A percentile compares a stretch with the other conserved stretches of the same genome.
Conservation (phyloP, 2,888 invertebrate genomes). For the Phortica okadai region DNA sequence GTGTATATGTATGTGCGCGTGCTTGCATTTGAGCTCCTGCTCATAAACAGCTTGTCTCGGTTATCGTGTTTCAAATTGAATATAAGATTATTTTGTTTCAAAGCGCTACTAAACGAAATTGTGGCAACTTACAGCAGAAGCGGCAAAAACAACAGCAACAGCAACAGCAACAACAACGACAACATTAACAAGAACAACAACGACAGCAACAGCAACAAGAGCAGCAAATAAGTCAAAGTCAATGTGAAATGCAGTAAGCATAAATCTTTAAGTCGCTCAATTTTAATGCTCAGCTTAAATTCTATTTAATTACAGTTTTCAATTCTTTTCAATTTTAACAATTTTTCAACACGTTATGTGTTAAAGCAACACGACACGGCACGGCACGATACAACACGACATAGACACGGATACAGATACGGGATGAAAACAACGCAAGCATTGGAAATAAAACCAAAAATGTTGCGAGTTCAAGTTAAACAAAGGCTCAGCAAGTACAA, state of each 20-base stretch:
- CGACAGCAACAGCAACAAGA: not conserved
- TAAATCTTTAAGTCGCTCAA: slow-evolving; percentile 15
- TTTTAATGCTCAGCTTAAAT: not conserved
- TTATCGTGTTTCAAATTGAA: slow-evolving; percentile 32
- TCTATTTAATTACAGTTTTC: slow-evolving; percentile 14
- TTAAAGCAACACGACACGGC: not conserved
- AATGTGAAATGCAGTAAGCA: slow-evolving; percentile 14
- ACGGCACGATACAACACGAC: not conserved
- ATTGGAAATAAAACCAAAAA: slow-evolving; percentile 10
- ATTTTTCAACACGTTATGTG: slow-evolving; percentile 12
- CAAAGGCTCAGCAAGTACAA: not conserved
- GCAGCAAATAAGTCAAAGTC: slow-evolving; percentile 15
- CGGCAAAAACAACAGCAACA: not conserved
- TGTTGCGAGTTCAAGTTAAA: slow-evolving; percentile 38
- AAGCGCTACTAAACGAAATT: slow-evolving; percentile 11
- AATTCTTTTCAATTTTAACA: not conserved
- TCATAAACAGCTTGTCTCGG: slow-evolving; percentile 30
- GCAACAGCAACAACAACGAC: not conserved
- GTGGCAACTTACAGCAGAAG: slow-evolving; percentile 9
- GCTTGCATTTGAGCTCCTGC: slow-evolving; percentile 23
- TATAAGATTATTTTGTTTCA: slow-evolving; percentile 30
- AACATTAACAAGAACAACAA: not conserved
- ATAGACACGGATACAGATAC: too few relatives aligned
- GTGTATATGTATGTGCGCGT: not conserved
- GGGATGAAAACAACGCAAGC: too few relatives aligned